Base-by-base conservation (phyloP, 2,797 vertebrate genomes). In the Lepidocolaptes lacrymiger region DNA sequence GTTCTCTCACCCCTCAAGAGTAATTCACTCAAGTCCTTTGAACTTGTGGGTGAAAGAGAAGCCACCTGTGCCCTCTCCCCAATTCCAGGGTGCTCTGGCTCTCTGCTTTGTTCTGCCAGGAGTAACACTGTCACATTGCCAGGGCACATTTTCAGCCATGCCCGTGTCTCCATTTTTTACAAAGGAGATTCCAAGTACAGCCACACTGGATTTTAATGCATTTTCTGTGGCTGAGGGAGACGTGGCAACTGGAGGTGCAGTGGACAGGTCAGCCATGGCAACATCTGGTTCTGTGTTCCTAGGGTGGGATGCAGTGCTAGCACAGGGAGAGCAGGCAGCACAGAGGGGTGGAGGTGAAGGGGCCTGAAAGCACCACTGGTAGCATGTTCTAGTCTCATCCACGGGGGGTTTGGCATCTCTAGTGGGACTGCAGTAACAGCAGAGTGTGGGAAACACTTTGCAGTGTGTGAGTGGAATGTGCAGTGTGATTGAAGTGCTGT, bases 321-420 rank as follows among this genome's bases (percentile, higher is more conserved):
- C 69, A 10, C 21, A 36, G 34, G 28, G 37, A 73, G 68, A 68
- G 23, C 22, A 52, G 79, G 64, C 37, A 73, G 52, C 52, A 74
- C 78, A 7, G n/a, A 34, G 64, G 36, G 63, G 6, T 28, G 14
- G 1, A 27, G 51, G 14, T 55, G 37, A 49, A 43, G 48, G 64
- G 55, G 14, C 58, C 54, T 39, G 37, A 48, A 48, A 32, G 69
- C 68, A 54, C 30, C 63, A 4, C 36, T 74, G 37, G 4, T 27
- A 69, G 39, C 0, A 2, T 30, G 43, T 59, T 17, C 44, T 48
- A 1, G 17, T 36, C 37, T 61, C 36, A 19, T 0, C 44, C 37
- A 1, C 58, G 52, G 10, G 10, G 44, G 34, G 20, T 36, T 26
- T 59, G 77, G 30, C 4, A 3, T 30, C 55, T 28, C 56, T 55